Conservation (phyloP, 64 coral and sea anemone genomes). For the Trachythela sp. region DNA sequence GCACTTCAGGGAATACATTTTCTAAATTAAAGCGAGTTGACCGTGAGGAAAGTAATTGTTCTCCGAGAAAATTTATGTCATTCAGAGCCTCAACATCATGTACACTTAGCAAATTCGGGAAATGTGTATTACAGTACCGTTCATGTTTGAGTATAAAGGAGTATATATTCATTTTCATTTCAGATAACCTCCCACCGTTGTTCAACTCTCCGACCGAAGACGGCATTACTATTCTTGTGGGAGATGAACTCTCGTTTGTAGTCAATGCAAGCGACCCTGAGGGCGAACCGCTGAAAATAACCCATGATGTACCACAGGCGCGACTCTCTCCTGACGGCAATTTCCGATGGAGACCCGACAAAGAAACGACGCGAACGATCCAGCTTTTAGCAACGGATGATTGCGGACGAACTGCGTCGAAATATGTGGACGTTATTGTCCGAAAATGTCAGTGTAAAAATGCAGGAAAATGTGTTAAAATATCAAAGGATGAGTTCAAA, state of each 20-base stretch:
- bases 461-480: neutral
- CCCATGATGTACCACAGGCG: neutral
- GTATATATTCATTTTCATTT: neutral
- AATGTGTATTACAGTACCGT: too few species aligned
- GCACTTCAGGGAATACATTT: too few species aligned
- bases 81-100: too few species aligned
- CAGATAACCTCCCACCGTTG: neutral
- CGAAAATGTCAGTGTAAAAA: neutral
- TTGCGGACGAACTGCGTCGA: neutral
- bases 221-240: neutral
- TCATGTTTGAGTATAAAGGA: neutral
- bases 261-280: neutral
- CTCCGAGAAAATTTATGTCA: too few species aligned
- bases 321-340: neutral
- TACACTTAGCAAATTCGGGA: too few species aligned
- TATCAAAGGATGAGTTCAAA: slow-evolving; percentile 18
- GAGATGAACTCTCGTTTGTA: neutral
- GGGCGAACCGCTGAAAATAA: neutral
- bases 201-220: neutral
- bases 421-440: neutral
- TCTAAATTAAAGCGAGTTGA: too few species aligned
- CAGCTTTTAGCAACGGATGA: neutral
- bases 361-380: neutral
- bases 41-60: too few species aligned
- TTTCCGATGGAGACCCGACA: neutral